Evolutionary conservation across 2,797 vertebrate genomes (phyloP).

Genomic region (Okamejei kenojei): DNA sequence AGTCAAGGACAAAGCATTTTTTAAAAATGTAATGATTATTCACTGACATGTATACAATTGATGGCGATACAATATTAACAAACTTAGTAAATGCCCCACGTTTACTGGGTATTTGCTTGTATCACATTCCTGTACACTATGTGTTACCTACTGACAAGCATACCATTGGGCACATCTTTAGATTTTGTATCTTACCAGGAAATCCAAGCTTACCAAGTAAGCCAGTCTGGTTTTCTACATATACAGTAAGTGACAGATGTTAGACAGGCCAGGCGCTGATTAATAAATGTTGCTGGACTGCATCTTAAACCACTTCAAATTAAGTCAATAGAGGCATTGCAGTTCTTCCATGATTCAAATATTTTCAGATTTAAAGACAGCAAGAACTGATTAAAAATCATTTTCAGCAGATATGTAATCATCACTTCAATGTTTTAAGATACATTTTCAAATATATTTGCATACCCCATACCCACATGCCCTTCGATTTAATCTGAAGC

Average conservation of each 20-base stretch:
- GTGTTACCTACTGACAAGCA: slow-evolving; percentile 34
- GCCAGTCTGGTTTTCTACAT: neutral
- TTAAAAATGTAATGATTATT: slow-evolving; percentile 5
- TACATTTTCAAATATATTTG: slow-evolving; percentile 10
- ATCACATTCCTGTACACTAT: neutral
- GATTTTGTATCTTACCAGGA: neutral
- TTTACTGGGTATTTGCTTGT: neutral
- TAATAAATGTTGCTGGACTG: neutral
- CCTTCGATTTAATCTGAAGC: neutral
- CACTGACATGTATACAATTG: slow-evolving; percentile 23
- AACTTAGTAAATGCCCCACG: neutral
- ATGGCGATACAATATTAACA: slow-evolving; percentile 24
- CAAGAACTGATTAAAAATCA: neutral
- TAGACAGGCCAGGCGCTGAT: neutral
- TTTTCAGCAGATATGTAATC: slow-evolving; percentile 12
- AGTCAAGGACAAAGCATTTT: neutral
- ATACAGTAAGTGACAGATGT: neutral
- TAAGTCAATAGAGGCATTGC: neutral
- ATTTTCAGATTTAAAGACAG: slow-evolving; percentile 16
- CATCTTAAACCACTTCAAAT: neutral
- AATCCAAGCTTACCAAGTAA: neutral
- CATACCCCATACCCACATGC: neutral
- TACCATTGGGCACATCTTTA: neutral
- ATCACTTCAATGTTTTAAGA: slow-evolving; percentile 24
- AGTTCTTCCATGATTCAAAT: slow-evolving; percentile 26